These are phyloP conservation scores for Sphinx pinastri DNA, from an alignment of 2,888 invertebrate genomes.

Conservation along the genomic window DNA sequence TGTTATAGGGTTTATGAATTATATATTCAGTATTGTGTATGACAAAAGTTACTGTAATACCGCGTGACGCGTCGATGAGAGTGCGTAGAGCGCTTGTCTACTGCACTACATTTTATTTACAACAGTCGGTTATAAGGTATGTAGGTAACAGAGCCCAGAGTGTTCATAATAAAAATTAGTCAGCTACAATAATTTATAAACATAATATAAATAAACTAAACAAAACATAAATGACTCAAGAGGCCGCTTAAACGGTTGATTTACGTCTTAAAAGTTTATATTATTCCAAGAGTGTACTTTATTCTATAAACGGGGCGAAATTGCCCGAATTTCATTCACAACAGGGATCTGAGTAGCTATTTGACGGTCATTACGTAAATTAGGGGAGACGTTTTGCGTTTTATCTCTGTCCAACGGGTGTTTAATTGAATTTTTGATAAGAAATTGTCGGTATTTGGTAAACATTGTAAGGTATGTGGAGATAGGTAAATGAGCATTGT, in stretches of 20 bases:
- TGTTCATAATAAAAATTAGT: not conserved
- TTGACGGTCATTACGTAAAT: slow-evolving; percentile 20
- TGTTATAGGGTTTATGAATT: no score
- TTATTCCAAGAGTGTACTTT: slow-evolving; percentile 12
- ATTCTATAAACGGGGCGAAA: slow-evolving; percentile 12
- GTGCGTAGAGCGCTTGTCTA: no score
- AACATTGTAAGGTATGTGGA: not conserved
- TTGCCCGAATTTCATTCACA: slow-evolving; percentile 23
- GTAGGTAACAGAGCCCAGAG: no score
- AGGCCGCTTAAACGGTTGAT: slow-evolving; percentile 1
- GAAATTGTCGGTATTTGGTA: not conserved
- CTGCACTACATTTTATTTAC: no score
- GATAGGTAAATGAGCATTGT: not conserved
- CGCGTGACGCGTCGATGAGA: no score
- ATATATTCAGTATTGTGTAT: no score
- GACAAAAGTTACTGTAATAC: no score
- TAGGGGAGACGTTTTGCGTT: not conserved
- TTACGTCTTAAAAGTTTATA: slow-evolving; percentile 15
- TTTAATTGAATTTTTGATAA: slow-evolving; percentile 15
- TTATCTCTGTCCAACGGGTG: not conserved
- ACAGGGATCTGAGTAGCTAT: slow-evolving; percentile 20
- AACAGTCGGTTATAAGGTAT: no score
- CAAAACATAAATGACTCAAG: not conserved
- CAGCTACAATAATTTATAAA: not conserved
- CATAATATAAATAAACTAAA: not conserved